Base-by-base conservation (phyloP, 2,113 vertebrate genomes). In the Sorex araneus region DNA sequence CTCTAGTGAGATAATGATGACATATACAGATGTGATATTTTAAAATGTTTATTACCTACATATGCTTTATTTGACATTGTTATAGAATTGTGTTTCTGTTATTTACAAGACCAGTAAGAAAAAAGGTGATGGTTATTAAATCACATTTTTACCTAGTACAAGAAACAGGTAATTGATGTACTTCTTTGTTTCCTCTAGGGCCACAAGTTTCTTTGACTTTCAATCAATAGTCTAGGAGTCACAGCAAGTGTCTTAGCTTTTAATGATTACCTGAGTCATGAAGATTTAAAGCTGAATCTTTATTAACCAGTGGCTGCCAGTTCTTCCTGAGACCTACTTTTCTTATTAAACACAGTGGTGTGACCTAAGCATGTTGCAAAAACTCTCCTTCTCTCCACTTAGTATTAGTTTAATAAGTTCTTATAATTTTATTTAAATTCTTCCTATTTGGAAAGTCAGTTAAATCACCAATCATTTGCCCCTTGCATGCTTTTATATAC, bases 401-500 rank as follows among this genome's bases (percentile, higher is more conserved):
- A 88, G 47, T n/a, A 43, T 40, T 73, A 85, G 10, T 67, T 91
- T 90, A 28, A 63, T 60, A 75, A 83, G 30, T 86, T 70, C 8
- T 75, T 78, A 43, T 16, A 28, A 95, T 6, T 94, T 74, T 87
- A 84, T 87, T 90, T 3, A 10, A 90, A 27, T 66, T 93, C 30
- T 82, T 89, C 25, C 3, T 69, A 87, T 83, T 90, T 18, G 43
- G 77, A 96, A 87, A 0, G 0, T 32, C 50, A 92, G 30, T 93
- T 92, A 50, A 82, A 40, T 74, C 19, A 91, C 54, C 30, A 71
- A 63, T 73, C 50, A 19, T 73, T 80, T 96, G 86, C 81, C 96
- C n/a, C 54, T n/a, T 94, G 47, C 91, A 95, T 86, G 54, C 93
- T n/a, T n/a, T n/a, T n/a, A 69, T 85, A 71, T 28, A 71, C 79